phyloP scores from a whole-genome alignment of 2,113 vertebrate species.

The Oophaga pumilio region DNA sequence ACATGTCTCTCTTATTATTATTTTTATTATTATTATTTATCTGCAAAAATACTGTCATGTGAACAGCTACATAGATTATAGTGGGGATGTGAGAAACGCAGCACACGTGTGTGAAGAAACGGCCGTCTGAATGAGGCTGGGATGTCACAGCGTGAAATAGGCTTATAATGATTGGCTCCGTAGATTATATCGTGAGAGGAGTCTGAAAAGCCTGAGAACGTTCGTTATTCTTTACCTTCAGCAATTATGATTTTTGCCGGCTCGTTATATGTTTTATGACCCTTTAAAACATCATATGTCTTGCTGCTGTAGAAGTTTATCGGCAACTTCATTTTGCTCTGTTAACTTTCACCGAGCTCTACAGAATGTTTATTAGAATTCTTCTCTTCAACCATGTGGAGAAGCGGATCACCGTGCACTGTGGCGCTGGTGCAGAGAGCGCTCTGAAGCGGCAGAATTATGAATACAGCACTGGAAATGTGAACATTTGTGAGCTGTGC shows the following conservation, averaged over 20 bases:
- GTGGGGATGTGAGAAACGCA: too few relatives aligned
- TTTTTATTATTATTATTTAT: too few relatives aligned
- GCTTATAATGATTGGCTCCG: too few relatives aligned
- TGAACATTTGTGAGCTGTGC: too few relatives aligned
- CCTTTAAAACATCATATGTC: slow-evolving; percentile 1
- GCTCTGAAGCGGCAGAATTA: too few relatives aligned
- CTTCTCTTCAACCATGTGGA: not conserved
- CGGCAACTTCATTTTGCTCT: not conserved
- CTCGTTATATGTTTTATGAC: not conserved
- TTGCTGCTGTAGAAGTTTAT: not conserved
- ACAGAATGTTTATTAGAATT: slow-evolving; percentile 3
- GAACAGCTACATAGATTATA: too few relatives aligned
- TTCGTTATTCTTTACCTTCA: not conserved
- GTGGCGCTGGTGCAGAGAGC: not conserved
- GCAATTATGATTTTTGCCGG: not conserved
- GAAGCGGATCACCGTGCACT: not conserved
- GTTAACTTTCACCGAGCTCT: not conserved
- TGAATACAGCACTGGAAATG: too few relatives aligned
- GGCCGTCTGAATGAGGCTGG: too few relatives aligned
- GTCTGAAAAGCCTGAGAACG: not conserved
- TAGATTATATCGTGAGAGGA: not conserved
- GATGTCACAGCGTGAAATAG: too few relatives aligned
- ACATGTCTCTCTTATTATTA: too few relatives aligned
- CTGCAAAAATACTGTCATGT: too few relatives aligned
- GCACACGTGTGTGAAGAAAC: too few relatives aligned